Conservation (phyloP, 2,888 invertebrate genomes). For the Torymus tubicola region DNA sequence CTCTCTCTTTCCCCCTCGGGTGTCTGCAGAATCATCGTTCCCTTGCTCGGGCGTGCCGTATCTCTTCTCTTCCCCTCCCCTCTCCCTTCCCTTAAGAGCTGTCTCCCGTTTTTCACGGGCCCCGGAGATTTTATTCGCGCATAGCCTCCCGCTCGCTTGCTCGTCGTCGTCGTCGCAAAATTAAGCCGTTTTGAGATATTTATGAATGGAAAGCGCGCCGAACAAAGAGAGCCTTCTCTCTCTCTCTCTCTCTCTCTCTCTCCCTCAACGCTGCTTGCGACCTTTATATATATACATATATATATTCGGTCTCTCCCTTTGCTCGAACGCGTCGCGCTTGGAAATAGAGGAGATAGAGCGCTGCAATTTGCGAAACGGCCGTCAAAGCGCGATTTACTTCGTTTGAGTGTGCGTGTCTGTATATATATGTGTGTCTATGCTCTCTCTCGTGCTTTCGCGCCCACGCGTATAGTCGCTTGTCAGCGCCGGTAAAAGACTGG, state of each 20-base stretch:
- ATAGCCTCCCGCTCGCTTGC: conserved; percentile 57
- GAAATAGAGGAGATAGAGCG: conserved; percentile 43
- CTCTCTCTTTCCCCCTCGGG: conserved; percentile 3
- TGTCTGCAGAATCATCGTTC: conserved; percentile 32
- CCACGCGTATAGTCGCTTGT: conserved; percentile 23
- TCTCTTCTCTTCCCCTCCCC: background rate
- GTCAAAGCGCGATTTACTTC: conserved; percentile 59
- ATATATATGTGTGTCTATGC: conserved; percentile 24
- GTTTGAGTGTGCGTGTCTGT: conserved; percentile 39
- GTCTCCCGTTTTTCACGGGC: conserved; percentile 73
- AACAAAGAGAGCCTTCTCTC: conserved; percentile 68
- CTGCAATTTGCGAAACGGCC: conserved; percentile 56
- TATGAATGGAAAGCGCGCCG: conserved; percentile 71
- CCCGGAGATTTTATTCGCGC: conserved; percentile 72
- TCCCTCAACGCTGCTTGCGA: background rate
- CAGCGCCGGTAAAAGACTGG: conserved; percentile 10
- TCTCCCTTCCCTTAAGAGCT: conserved; percentile 59
- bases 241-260: conserved; percentile 48
- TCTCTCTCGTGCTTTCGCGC: background rate
- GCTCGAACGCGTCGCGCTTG: conserved; percentile 12
- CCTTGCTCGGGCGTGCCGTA: background rate
- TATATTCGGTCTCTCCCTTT: too few relatives aligned
- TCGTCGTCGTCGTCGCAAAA: conserved; percentile 70
- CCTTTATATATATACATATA: conserved; percentile 37
- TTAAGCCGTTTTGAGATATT: conserved; percentile 77